Base-by-base conservation (phyloP, 2,797 vertebrate species). In the Poecile montanus region DNA sequence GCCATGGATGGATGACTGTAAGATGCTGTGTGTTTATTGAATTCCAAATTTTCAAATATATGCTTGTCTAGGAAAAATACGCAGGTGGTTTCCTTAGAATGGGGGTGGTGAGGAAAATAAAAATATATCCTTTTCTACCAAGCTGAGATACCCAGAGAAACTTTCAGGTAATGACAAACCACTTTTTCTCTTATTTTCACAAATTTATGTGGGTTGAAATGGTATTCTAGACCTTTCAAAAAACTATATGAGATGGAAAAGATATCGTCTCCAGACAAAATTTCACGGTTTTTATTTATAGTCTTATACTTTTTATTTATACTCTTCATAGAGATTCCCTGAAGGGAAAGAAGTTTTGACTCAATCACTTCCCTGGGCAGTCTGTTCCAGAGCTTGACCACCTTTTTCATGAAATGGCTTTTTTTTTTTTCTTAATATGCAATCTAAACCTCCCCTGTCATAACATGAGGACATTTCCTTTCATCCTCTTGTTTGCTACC, bases 71-170 rank as follows among this genome's bases (percentile, higher is more conserved):
- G 4, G 5, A 65, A 79, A 68, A 86, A 25, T 13, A 15, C 5
- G 30, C 32, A 32, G 18, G 8, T 67, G 5, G 7, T 54, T 81
- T 66, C 32, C 36, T 53, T 38, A 18, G 36, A 65, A 42, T 15
- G 4, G 5, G 3, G 0, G 9, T 8, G 3, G 5, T 4, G 2
- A 15, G 3, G 1, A 11, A 48, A 54, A 10, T 23, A 32, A 38
- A 85, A 77, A 47, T 23, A 2, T 10, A 6, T 27, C 8, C 34
- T 57, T 42, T 11, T 23, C 9, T 74, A 62, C 27, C 20, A 23
- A 58, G 25, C 15, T 51, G 53, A 68, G 50, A 72, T 63, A 26
- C 34, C 8, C 48, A 62, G 29, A 76, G 9, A 76, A 91, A 65
- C 2, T 2, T 80, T 54, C 47, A 40, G 13, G 30, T 17, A 70